These are phyloP conservation scores for Limnephilus lunatus DNA, from an alignment of 2,888 invertebrate species.

Conservation along the genomic window DNA sequence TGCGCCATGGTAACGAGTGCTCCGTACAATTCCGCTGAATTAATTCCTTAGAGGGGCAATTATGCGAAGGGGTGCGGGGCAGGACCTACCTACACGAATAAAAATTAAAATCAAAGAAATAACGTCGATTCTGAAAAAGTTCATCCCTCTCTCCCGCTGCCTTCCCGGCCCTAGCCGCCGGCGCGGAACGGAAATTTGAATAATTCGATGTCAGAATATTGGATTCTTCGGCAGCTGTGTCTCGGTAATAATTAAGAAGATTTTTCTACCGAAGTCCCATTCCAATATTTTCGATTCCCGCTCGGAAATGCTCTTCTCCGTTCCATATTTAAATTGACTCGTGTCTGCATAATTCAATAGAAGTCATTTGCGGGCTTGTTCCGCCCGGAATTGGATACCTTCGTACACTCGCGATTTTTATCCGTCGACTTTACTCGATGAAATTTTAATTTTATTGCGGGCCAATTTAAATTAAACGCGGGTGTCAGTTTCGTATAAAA, in stretches of 20 bases:
- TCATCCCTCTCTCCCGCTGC: constrained; percentile 37
- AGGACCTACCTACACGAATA: constrained; percentile 63
- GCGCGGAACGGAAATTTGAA: constrained; percentile 65
- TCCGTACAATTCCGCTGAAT: constrained; percentile 65
- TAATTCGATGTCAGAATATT: constrained; percentile 64
- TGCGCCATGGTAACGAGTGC: constrained; percentile 62
- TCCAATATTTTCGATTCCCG: constrained; percentile 57
- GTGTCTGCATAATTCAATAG: constrained; percentile 66
- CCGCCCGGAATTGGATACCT: constrained; percentile 70
- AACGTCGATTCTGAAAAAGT: constrained; percentile 59
- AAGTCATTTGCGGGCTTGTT: constrained; percentile 70
- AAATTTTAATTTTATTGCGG: constrained; percentile 59
- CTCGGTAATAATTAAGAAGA: constrained; percentile 66
- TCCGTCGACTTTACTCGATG: constrained; percentile 51
- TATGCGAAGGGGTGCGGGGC: constrained; percentile 63
- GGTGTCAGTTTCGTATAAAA: constrained; percentile 51
- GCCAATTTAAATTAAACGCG: constrained; percentile 55
- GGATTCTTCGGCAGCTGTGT: constrained; percentile 63
- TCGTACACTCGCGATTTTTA: constrained; percentile 47
- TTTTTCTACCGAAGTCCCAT: constrained; percentile 61
- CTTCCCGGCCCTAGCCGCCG: constrained; percentile 51
- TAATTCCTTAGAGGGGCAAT: constrained; percentile 66
- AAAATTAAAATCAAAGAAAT: constrained; percentile 66
- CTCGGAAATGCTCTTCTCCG: constrained; percentile 57
- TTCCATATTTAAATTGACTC: constrained; percentile 66